Evolutionary conservation across 2,797 vertebrate species (phyloP), one percentile per base, ranked within the genome.

Genomic region (Phrynocephalus guinanensis): DNA sequence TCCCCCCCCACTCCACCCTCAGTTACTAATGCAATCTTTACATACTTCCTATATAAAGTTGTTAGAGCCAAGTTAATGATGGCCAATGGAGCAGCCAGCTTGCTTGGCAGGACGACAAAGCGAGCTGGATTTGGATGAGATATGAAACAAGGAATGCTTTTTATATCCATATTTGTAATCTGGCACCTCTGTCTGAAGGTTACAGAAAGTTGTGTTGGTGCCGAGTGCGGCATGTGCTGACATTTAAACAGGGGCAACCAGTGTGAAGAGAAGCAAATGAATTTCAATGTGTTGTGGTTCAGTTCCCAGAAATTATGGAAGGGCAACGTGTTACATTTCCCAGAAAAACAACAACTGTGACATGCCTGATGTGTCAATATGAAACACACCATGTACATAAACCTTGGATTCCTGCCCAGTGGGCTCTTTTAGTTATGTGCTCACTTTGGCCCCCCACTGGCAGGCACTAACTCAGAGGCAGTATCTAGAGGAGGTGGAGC

Each of bases 71-170:
- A 60, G 3, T 50, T 86, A 68, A 72, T 26, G 91, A 63, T 5
- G 50, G 13, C 1, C 50, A 86, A 89, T 15, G 7, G 84, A 80
- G 3, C 6, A 85, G 60, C 72, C 10, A 30, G 87, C 44, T 71
- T 86, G 68, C 52, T 5, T 75, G 89, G 18, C 1, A 77, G 0
- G 0, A 86, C 38, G 89, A 60, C 2, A 88, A 76, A 87, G 24
- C 0, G 84, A 52, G 6, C 11, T 71, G 66, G 50, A 24, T 87
- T 44, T 89, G 26, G 16, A 87, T n/a, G 38, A 82, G 56, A 1
- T 78, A 88, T 88, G 63, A 85, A 88, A 85, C 60, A 75, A 81
- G 79, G 38, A 75, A 13, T 24, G 60, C 38, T 67, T 87, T 75
- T 82, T 82, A 52, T 30, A 76, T 67, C 38, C 28, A n/a, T 5